Base-by-base conservation (phyloP, 2,888 invertebrate genomes). In the Boloria euphrosyne region DNA sequence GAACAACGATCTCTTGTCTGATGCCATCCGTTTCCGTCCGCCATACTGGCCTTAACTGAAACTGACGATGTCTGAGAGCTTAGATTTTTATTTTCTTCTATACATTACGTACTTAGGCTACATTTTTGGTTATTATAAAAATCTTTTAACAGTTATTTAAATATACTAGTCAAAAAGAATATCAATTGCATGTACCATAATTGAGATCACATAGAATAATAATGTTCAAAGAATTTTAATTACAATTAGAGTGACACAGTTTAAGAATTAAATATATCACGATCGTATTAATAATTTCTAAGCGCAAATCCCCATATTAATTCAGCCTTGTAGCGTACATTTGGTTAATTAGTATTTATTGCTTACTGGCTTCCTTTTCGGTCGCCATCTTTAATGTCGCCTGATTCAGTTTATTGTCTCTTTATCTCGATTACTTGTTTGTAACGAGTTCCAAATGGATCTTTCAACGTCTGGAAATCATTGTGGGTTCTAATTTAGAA, bases 1-100 rank as follows among this genome's bases (percentile, higher is more conserved):
- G 74, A 81, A 90, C 90, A 90, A 88, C 86, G 86, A 84, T 81
- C 78, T 83, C 84, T 86, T 90, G 87, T 89, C 84, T 81, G 80
- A 74, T 76, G 76, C 74, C 78, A 76, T 82, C 84, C 82, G 86
- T 82, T 87, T 88, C 88, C 89, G 87, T 79, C 63, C 52, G 67
- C 77, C 75, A 79, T 80, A 76, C 81, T 67, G 62, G 67, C 80
- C 72, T 78, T 57, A 77, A 66, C 69, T 65, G 69, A 69, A 64
- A 64, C 69, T 66, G 66, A 66, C 64, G 66, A 52, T 65, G 54
- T 49, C 62, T 57, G 64, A 65, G 69, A 66, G 69, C 57, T 52
- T 58, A 22, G 57, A 43, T 64, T 57, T 38, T 55, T 66, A 58
- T 64, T 69, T 69, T 51, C 59, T 69, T 62, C 64, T 64, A 57